These are phyloP conservation scores for Drosophila athabasca DNA, from an alignment of 1,140 invertebrate genomes.

Conservation along the genomic window DNA sequence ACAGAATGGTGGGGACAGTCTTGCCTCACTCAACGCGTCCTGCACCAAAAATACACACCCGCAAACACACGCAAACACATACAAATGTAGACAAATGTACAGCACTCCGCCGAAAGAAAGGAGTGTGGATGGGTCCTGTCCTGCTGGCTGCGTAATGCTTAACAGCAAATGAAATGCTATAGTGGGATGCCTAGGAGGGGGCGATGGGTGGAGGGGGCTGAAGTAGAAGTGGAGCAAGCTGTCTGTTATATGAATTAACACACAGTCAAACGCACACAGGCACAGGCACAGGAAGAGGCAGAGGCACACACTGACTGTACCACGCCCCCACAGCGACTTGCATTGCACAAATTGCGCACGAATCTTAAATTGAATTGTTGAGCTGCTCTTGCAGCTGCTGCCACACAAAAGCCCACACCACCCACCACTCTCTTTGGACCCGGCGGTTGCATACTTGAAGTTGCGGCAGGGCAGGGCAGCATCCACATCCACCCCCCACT, in stretches of 20 bases:
- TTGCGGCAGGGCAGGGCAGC: slow-evolving; percentile 56
- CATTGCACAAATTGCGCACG: slow-evolving; percentile 76
- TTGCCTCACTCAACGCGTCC: too few relatives aligned
- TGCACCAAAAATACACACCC: too few relatives aligned
- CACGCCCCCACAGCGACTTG: slow-evolving; percentile 21
- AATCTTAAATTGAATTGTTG: slow-evolving; percentile 82
- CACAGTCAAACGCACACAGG: slow-evolving; percentile 59
- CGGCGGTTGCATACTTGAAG: slow-evolving; percentile 66
- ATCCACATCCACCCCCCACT: slow-evolving; percentile 19
- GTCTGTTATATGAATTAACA: slow-evolving; percentile 77
- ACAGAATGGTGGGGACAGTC: too few relatives aligned
- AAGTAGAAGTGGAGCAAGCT: slow-evolving; percentile 32
- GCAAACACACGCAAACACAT: too few relatives aligned
- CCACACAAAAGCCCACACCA: slow-evolving; percentile 37
- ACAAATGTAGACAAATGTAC: too few relatives aligned
- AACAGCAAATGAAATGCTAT: slow-evolving; percentile 13
- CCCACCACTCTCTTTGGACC: slow-evolving; percentile 18
- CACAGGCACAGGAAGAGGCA: slow-evolving; percentile 41
- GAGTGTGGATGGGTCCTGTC: background rate
- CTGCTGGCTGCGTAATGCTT: slow-evolving; percentile 33
- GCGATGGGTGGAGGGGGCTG: too few relatives aligned
- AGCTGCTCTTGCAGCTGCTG: slow-evolving; percentile 52
- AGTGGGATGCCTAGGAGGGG: too few relatives aligned
- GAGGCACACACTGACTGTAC: slow-evolving; percentile 31
- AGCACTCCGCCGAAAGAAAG: too few relatives aligned